phyloP scores from a whole-genome alignment of 2,797 vertebrate genomes.

The Anomalospiza imberbis region DNA sequence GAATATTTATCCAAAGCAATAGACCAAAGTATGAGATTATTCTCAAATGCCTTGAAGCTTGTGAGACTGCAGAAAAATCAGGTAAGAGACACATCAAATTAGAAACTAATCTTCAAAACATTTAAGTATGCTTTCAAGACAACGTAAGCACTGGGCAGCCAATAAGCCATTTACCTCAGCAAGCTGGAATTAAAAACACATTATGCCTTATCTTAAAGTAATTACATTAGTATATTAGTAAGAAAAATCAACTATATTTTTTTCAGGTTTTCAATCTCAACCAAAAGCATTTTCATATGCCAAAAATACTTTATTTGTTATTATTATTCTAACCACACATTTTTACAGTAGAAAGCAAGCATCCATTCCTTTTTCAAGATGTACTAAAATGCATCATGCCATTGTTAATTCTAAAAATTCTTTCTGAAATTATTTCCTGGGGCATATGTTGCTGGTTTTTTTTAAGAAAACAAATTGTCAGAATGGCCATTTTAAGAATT shows the following conservation, averaged over 20 bases:
- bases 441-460: not conserved
- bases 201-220: not conserved
- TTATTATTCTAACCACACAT: not conserved
- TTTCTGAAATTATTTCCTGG: not conserved
- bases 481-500: not conserved
- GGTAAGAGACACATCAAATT: conserved; percentile 20
- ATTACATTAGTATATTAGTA: not conserved
- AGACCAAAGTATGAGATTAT: conserved; percentile 34
- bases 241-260: not conserved
- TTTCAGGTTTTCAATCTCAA: not conserved
- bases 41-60: not conserved
- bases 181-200: conserved; percentile 13
- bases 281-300: not conserved
- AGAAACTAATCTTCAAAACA: conserved; percentile 47
- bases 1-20: conserved; percentile 33
- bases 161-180: conserved; percentile 53
- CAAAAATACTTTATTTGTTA: not conserved
- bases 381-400: not conserved
- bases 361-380: not conserved
- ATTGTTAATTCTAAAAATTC: not conserved
- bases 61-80: conserved; percentile 23
- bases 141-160: not conserved
- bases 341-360: not conserved
- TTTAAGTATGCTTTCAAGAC: conserved; percentile 24
- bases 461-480: not conserved